Percentiles rank a stretch among this genome's conserved stretches.
Conservation (phyloP, 2,888 invertebrate genomes). For the Clepsis dumicolana region DNA sequence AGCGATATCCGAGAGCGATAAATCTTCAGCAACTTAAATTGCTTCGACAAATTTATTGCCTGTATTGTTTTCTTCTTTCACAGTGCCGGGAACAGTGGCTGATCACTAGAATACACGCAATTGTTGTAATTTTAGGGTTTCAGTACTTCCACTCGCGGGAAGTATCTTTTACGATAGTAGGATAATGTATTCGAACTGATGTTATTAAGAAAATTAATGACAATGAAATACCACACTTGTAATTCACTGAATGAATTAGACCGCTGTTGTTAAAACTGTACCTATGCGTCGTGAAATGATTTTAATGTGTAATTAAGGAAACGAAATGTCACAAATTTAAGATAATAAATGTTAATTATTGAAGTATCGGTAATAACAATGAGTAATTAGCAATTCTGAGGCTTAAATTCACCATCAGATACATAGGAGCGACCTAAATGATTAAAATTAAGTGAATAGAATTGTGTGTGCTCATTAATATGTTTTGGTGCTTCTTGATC, state of each 20-base stretch:
- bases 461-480: too few relatives aligned
- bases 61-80: slow-evolving; percentile 34
- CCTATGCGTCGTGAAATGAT: background rate
- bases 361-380: background rate
- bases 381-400: background rate
- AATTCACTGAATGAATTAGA: background rate
- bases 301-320: background rate
- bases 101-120: background rate
- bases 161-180: too few relatives aligned
- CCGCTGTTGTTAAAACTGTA: background rate
- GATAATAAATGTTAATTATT: background rate
- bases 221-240: background rate
- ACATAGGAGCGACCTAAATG: too few relatives aligned
- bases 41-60: slow-evolving; percentile 43
- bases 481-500: too few relatives aligned
- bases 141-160: too few relatives aligned
- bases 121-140: too few relatives aligned
- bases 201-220: background rate
- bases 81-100: background rate
- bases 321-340: background rate
- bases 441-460: too few relatives aligned
- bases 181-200: background rate
- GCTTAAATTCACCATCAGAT: background rate
- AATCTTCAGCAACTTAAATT: slow-evolving; percentile 41
- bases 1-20: slow-evolving; percentile 38